Conservation (phyloP, 1,140 invertebrate genomes). For the Caenorhabditis brenneri region DNA sequence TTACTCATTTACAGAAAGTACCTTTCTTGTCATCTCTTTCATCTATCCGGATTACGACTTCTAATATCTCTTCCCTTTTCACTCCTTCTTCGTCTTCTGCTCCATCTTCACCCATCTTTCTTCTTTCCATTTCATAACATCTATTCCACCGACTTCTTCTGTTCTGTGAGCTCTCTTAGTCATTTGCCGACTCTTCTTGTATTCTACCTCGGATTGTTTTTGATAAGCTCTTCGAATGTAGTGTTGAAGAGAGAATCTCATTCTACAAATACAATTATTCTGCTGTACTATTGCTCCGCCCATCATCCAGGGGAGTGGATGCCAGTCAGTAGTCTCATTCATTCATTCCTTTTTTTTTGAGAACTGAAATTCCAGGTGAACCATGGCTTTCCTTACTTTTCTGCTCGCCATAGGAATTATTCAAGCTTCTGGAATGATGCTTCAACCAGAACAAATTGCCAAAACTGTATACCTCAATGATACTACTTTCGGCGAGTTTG, state of each 20-base stretch:
- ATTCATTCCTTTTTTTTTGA: not conserved
- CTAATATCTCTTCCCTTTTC: too few relatives aligned
- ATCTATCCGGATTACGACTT: conserved; percentile 18
- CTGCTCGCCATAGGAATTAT: not conserved
- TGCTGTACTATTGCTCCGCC: conserved; percentile 29
- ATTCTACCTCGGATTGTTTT: not conserved
- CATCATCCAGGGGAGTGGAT: not conserved
- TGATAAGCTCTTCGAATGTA: conserved; percentile 32
- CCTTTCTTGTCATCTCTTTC: not conserved
- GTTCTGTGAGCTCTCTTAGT: not conserved
- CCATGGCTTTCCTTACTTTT: not conserved
- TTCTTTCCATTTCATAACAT: not conserved
- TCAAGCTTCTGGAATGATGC: not conserved
- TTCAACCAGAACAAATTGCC: conserved; percentile 13
- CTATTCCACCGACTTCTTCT: not conserved
- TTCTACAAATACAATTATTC: not conserved
- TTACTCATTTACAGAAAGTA: not conserved
- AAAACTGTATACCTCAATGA: conserved; percentile 1
- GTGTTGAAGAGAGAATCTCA: not conserved
- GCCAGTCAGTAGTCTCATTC: not conserved
- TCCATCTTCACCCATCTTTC: not conserved
- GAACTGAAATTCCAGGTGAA: not conserved
- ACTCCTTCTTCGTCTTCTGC: too few relatives aligned
- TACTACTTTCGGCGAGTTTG: not conserved
- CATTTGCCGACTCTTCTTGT: not conserved